These are phyloP conservation scores for Plebejus argus DNA, from an alignment of 2,888 invertebrate species.

Conservation along the genomic window DNA sequence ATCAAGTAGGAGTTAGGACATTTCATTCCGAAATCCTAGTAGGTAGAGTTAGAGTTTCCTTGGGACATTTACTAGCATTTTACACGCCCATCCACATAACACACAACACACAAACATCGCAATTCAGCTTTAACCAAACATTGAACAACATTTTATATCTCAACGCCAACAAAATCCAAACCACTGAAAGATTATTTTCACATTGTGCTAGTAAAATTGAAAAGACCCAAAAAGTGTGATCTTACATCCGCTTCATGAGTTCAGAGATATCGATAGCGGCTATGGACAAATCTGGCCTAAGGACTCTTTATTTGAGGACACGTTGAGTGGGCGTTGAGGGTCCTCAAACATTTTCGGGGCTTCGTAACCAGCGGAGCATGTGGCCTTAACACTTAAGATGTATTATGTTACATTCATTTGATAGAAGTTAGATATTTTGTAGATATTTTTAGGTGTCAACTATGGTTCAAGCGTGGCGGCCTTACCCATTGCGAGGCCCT, in stretches of 20 bases:
- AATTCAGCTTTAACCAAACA: too few species aligned
- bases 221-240: background rate
- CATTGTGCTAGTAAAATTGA: background rate
- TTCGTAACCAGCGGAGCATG: background rate
- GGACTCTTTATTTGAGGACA: conserved; percentile 38
- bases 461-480: too few species aligned
- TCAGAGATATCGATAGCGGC: conserved; percentile 29
- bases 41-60: too few species aligned
- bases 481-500: too few species aligned
- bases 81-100: too few species aligned
- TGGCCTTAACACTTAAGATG: background rate
- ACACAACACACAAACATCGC: too few species aligned
- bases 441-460: background rate
- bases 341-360: conserved; percentile 36
- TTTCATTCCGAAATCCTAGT: too few species aligned
- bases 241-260: conserved; percentile 7
- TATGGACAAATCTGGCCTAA: conserved; percentile 40
- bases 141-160: too few species aligned
- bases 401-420: conserved; percentile 10
- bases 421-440: background rate
- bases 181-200: too few species aligned
- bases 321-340: conserved; percentile 35
- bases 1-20: too few species aligned
- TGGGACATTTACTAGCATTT: too few species aligned
- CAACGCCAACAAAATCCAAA: too few species aligned